Conservation (phyloP, 2,888 invertebrate species). For the Pheosia gnoma region DNA sequence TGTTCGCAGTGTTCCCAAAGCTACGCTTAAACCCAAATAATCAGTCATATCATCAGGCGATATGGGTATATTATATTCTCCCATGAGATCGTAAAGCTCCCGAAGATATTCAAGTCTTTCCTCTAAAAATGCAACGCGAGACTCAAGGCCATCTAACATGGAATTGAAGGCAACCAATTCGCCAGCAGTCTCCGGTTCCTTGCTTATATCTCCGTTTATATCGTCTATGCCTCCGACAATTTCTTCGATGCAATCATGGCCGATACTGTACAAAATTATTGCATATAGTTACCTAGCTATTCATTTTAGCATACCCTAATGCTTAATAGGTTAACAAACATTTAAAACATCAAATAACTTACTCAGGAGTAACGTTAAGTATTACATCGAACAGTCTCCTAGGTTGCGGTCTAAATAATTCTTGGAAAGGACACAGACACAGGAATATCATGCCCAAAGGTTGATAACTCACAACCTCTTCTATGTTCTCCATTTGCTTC, state of each 20-base stretch:
- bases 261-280: constrained; percentile 78
- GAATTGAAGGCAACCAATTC: constrained; percentile 89
- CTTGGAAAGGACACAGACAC: constrained; percentile 88
- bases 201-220: constrained; percentile 85
- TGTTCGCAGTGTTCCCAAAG: constrained; percentile 86
- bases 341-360: constrained; percentile 46
- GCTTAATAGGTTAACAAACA: not conserved
- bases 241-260: constrained; percentile 84
- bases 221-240: constrained; percentile 86
- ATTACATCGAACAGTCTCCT: constrained; percentile 87
- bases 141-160: constrained; percentile 87
- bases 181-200: constrained; percentile 87
- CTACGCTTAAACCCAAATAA: constrained; percentile 85
- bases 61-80: constrained; percentile 89
- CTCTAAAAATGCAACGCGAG: constrained; percentile 88
- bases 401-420: constrained; percentile 88
- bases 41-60: constrained; percentile 88
- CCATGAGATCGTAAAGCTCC: constrained; percentile 93
- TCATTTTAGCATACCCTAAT: not conserved
- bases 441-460: constrained; percentile 90
- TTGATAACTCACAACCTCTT: constrained; percentile 86
- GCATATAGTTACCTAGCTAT: too few relatives aligned
- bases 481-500: constrained; percentile 87
- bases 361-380: constrained; percentile 86
- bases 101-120: constrained; percentile 90